Conservation (phyloP, 2,888 invertebrate species). For the Hofmannophila pseudospretella region DNA sequence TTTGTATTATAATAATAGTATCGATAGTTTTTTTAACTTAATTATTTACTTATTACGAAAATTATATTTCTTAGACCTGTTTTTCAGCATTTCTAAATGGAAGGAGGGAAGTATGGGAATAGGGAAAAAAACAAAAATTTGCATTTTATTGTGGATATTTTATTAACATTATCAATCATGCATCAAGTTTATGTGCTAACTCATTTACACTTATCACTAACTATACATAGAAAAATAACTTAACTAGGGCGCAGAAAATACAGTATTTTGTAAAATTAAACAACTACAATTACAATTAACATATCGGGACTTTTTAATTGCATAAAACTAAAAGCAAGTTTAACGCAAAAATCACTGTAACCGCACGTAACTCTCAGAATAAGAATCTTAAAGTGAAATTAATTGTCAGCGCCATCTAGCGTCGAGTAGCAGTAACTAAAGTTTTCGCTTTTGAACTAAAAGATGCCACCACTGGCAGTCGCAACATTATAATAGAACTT, state of each 20-base stretch:
- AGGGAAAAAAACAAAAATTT: constrained; percentile 47
- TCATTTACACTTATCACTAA: constrained; percentile 77
- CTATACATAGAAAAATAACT: constrained; percentile 78
- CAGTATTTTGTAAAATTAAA: constrained; percentile 73
- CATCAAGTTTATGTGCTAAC: constrained; percentile 76
- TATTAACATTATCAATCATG: constrained; percentile 78
- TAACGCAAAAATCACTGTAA: constrained; percentile 57
- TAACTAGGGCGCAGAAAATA: constrained; percentile 75
- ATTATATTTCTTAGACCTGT: too few species aligned
- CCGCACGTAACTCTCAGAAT: constrained; percentile 69
- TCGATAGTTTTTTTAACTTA: too few species aligned
- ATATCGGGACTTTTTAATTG: constrained; percentile 67
- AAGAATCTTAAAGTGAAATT: constrained; percentile 33
- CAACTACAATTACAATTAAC: constrained; percentile 65
- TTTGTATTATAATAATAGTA: too few species aligned
- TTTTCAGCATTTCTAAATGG: too few species aligned
- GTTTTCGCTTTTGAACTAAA: constrained; percentile 16
- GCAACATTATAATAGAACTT: constrained; percentile 26
- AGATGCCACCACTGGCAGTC: constrained; percentile 27
- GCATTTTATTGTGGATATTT: constrained; percentile 76
- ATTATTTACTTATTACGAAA: too few species aligned
- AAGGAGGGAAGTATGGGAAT: too few species aligned
- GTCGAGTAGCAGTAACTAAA: constrained; percentile 31
- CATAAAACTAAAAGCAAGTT: constrained; percentile 67
- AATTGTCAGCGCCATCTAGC: constrained; percentile 35